Evolutionary conservation across 2,797 vertebrate species (phyloP).

Genomic region (Notoglanidium macrostoma): DNA sequence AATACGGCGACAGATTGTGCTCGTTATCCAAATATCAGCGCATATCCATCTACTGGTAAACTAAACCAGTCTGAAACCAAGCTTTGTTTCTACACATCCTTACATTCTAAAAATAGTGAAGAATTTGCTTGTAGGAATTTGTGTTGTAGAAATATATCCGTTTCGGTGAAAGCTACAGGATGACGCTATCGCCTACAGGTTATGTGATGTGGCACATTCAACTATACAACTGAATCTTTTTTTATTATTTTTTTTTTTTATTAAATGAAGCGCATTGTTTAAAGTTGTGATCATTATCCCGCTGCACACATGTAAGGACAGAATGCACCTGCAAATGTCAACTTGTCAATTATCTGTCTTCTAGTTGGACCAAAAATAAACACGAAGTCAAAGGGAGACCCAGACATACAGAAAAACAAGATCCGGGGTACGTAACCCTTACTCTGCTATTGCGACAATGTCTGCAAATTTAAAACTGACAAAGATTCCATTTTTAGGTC

Average conservation of each 20-base stretch:
- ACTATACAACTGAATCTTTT: not conserved
- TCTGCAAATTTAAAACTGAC: not conserved
- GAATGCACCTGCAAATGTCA: conserved; percentile 48
- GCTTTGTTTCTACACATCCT: not conserved
- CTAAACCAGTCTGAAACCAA: not conserved
- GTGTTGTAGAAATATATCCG: not conserved
- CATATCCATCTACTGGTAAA: not conserved
- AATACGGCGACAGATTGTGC: not conserved
- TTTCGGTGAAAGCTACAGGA: not conserved
- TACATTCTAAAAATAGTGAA: not conserved
- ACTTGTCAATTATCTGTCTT: conserved; percentile 58
- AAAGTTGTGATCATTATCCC: conserved; percentile 44
- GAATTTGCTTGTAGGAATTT: not conserved
- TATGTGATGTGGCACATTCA: not conserved
- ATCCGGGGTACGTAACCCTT: conserved; percentile 71
- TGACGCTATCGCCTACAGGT: not conserved
- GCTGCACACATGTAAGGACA: conserved; percentile 16
- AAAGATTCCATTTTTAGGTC: not conserved
- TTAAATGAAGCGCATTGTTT: not conserved
- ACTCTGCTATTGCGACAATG: not conserved
- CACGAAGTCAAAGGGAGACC: conserved; percentile 75
- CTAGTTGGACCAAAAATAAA: conserved; percentile 81
- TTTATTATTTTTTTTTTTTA: not conserved
- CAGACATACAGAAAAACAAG: conserved; percentile 81
- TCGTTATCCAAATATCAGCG: not conserved